Conservation (phyloP, 2,113 vertebrate genomes). For the Chionodraco myersi region DNA sequence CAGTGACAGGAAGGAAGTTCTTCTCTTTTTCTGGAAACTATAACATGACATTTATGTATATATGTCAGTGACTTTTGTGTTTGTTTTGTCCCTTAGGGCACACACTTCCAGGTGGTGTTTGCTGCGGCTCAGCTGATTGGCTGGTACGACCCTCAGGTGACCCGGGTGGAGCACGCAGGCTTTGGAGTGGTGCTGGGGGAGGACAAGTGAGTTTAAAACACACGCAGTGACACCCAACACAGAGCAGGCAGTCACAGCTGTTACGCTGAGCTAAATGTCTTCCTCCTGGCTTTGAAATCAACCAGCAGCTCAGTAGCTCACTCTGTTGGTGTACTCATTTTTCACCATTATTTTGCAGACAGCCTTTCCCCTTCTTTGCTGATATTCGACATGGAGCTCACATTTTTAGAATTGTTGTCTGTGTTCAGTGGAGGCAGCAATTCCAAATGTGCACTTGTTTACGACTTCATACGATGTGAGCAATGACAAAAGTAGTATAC, state of each 20-base stretch:
- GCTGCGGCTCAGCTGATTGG: slow-evolving; percentile 92
- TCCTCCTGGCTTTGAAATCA: too few relatives aligned
- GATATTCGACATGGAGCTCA: too few relatives aligned
- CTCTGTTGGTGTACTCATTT: too few relatives aligned
- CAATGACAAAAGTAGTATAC: background rate
- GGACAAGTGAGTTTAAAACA: slow-evolving; percentile 90
- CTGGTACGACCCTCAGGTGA: slow-evolving; percentile 94
- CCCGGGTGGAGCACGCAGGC: slow-evolving; percentile 90
- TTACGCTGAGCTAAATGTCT: background rate
- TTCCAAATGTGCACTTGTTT: too few relatives aligned
- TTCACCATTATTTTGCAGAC: too few relatives aligned
- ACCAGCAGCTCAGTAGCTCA: too few relatives aligned
- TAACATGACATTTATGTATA: background rate
- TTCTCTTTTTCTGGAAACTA: background rate
- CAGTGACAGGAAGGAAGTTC: background rate
- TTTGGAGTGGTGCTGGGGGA: slow-evolving; percentile 98
- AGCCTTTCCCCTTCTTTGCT: too few relatives aligned
- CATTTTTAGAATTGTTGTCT: too few relatives aligned
- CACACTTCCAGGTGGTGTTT: slow-evolving; percentile 92
- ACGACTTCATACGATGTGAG: too few relatives aligned
- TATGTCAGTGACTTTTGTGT: background rate
- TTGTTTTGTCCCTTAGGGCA: slow-evolving; percentile 73
- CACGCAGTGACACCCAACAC: background rate
- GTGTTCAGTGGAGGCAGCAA: too few relatives aligned
- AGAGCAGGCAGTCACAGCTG: background rate